A percentile compares a stretch with the other conserved stretches of the same genome.
Conservation (phyloP, 2,888 invertebrate species). For the Ptychoptera contaminata region DNA sequence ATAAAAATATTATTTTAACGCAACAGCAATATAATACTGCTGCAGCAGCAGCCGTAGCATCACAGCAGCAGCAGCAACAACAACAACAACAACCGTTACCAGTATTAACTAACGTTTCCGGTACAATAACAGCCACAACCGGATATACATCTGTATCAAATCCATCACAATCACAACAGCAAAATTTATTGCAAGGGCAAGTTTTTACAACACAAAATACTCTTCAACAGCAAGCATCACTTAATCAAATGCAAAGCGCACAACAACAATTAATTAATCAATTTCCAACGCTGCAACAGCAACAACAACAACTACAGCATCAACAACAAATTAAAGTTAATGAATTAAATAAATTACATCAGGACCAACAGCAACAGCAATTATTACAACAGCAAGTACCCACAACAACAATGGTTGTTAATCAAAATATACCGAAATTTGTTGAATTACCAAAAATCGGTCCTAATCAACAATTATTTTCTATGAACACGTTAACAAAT, state of each 20-base stretch:
- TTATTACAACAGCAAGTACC: conserved; percentile 3
- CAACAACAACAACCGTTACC: conserved; percentile 5
- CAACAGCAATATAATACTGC: conserved; percentile 1
- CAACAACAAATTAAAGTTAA: not conserved
- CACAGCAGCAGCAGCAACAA: conserved; percentile 8
- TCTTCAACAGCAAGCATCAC: not conserved
- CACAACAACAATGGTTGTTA: conserved; percentile 9
- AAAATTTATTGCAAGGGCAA: conserved; percentile 1
- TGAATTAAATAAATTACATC: conserved; percentile 4
- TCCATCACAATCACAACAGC: not conserved
- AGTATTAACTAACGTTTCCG: not conserved
- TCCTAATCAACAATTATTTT: conserved; percentile 28
- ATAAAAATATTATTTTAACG: not conserved
- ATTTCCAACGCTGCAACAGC: not conserved
- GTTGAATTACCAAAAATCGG: conserved; percentile 29
- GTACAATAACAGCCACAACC: too few relatives aligned
- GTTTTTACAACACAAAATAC: not conserved
- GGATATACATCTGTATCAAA: too few relatives aligned
- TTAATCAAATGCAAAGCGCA: not conserved
- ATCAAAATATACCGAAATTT: conserved; percentile 20
- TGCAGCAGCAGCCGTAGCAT: conserved; percentile 5
- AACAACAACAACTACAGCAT: conserved; percentile 2
- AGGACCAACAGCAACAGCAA: conserved; percentile 8
- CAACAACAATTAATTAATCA: not conserved
- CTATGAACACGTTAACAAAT: conserved; percentile 29